Evolutionary conservation across 2,113 vertebrate genomes (phyloP), one percentile per base, ranked within the genome.

Genomic region (Lanius ludovicianus): DNA sequence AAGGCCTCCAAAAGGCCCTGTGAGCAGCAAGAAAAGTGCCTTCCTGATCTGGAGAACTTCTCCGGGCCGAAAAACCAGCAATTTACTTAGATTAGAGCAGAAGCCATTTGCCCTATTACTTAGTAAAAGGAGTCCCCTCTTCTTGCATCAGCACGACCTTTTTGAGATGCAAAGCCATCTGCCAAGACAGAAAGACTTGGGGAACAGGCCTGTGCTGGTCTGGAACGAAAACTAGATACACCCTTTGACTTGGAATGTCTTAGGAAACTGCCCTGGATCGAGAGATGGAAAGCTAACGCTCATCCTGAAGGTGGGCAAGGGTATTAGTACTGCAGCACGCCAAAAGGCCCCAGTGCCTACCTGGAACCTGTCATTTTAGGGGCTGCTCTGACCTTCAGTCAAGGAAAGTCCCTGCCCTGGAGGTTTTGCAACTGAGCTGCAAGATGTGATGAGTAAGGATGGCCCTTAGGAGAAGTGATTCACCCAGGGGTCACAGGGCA

Each of bases 321-420:
- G 7, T 76, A 50, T 35, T 63, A 69, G 46, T 24, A 73, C 39
- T 74, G 68, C 55, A 84, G 88, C 42, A 75, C 4, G 7, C 9
- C 53, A 79, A 46, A 46, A 68, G 42, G 30, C 24, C 25, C 46
- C 41, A 57, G 0, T 0, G 0, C 16, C 37, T 30, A 39, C 24
- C 30, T 65, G 28, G 19, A 35, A 79, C 13, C 33, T 50, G 24
- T 22, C 76, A 41, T n/a, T 87, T 64, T 24, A 55, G 57, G 20
- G 13, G 23, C 11, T 81, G 50, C 49, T 35, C 21, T 74, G 65
- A 87, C 41, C 49, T 78, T 78, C 46, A 84, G 59, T 8, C 65
- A 90, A 82, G 46, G n/a, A 49, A 37, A 39, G 59, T 33, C 44
- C 27, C 13, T 59, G 53, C 42, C 35, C 68, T 88, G 35, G 18